phyloP scores from a whole-genome alignment of 2,888 invertebrate species.

The Tuta absoluta region DNA sequence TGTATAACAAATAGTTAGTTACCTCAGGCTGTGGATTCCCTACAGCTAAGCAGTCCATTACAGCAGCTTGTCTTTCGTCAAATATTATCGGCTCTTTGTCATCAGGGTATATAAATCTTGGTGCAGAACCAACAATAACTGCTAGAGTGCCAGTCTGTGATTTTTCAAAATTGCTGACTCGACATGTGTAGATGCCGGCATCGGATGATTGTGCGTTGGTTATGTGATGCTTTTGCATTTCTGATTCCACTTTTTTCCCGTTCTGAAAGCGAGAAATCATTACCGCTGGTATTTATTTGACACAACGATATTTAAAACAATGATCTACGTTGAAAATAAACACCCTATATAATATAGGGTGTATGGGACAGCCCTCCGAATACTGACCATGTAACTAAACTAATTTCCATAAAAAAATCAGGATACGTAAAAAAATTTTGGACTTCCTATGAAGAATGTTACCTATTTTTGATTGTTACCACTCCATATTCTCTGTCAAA shows the following conservation, averaged over 20 bases:
- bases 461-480: too few relatives aligned
- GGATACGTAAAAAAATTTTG: too few relatives aligned
- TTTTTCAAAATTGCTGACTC: slow-evolving; percentile 44
- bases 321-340: too few relatives aligned
- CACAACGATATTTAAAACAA: too few relatives aligned
- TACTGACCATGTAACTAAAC: too few relatives aligned
- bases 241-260: slow-evolving; percentile 32
- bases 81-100: slow-evolving; percentile 43
- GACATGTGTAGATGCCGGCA: slow-evolving; percentile 55
- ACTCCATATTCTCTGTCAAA: too few relatives aligned
- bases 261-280: slow-evolving; percentile 40
- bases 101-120: slow-evolving; percentile 40
- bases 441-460: too few relatives aligned
- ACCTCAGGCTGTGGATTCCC: slow-evolving; percentile 52
- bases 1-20: slow-evolving; percentile 13
- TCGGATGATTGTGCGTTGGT: slow-evolving; percentile 40
- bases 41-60: slow-evolving; percentile 46
- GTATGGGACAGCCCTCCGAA: too few relatives aligned
- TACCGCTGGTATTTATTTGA: too few relatives aligned
- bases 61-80: slow-evolving; percentile 30
- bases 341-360: too few relatives aligned
- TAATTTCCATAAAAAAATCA: too few relatives aligned
- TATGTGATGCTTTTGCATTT: slow-evolving; percentile 40
- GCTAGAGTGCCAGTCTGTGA: slow-evolving; percentile 40
- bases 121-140: slow-evolving; percentile 50